A percentile compares a stretch with the other conserved stretches of the same genome.
Evolutionary conservation across 2,113 vertebrate genomes (phyloP).

Genomic region (Nesoenas mayeri): DNA sequence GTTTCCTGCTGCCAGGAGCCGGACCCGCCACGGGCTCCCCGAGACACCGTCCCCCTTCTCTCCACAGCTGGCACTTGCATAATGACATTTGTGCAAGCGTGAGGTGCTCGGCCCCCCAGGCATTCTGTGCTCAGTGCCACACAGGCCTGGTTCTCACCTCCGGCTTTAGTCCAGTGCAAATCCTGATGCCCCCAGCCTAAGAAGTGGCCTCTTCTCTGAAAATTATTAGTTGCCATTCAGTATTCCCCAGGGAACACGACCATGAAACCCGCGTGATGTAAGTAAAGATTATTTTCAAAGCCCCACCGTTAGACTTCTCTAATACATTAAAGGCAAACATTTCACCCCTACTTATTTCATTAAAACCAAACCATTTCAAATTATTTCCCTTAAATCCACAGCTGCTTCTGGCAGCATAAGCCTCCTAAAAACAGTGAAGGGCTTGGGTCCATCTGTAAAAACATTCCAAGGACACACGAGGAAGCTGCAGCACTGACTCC

Average conservation of each 20-base stretch:
- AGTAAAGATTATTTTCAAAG: not conserved
- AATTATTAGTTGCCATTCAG: not conserved
- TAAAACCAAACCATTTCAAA: not conserved
- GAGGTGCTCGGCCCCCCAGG: not conserved
- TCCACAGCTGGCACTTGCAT: rapidly evolving
- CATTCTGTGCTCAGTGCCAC: rapidly evolving
- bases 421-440: not conserved
- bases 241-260: rapidly evolving
- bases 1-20: rapidly evolving
- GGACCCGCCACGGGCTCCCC: not conserved
- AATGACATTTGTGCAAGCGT: rapidly evolving
- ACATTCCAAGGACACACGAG: rapidly evolving
- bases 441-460: not conserved
- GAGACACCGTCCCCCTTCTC: rapidly evolving
- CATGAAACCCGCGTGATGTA: not conserved
- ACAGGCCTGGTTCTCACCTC: rapidly evolving
- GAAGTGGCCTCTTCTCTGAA: not conserved
- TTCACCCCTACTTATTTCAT: not conserved
- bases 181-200: too few species aligned
- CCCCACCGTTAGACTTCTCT: not conserved
- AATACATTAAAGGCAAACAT: not conserved
- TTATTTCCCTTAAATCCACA: not conserved
- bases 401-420: not conserved
- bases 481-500: not conserved
- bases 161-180: not conserved